Evolutionary conservation across 2,888 invertebrate genomes (phyloP), one percentile per base, ranked within the genome.

Genomic region (Plusia festucae): DNA sequence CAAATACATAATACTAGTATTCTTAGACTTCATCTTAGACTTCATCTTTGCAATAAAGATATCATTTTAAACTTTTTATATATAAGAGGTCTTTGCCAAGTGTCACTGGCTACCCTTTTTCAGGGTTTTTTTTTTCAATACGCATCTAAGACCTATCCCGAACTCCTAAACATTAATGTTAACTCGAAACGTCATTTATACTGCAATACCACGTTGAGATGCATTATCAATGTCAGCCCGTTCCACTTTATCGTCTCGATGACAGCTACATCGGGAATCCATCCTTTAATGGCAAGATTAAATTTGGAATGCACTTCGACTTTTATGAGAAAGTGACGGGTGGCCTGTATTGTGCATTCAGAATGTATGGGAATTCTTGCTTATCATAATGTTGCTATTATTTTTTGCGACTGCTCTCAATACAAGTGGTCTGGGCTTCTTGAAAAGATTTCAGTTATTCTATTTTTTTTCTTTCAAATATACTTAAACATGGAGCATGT

Each of bases 241-340:
- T 53, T 24, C 24, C 65, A 68, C 8, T 71, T 76, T 77, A 76
- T 77, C 65, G 30, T 27, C 1, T 2, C 16, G 56, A 54, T 73
- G 74, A 77, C 75, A 64, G 73, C 61, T 62, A 53, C 59, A 58
- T 22, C n/a, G 44, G 8, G 18, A 34, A 24, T 49, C 15, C 15
- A 55, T 63, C 44, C 65, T 72, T 60, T 61, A 56, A 61, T 54
- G 20, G 24, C 20, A 0, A 56, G 52, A 66, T 65, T 40, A 60
- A 27, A 60, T 60, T 30, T 24, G 27, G 61, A 56, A 46, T 52
- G 59, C 27, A n/a, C 13, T 32, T 40, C 20, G 40, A 30, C 40
- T 53, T 67, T 60, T 44, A 30, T 60, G 13, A 20, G 32, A 32
- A 9, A 18, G 1, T 20, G 8, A 2, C 11, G 46, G 60, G 62